Base-by-base conservation (phyloP, 2,797 vertebrate species). In the Nothura maculosa region DNA sequence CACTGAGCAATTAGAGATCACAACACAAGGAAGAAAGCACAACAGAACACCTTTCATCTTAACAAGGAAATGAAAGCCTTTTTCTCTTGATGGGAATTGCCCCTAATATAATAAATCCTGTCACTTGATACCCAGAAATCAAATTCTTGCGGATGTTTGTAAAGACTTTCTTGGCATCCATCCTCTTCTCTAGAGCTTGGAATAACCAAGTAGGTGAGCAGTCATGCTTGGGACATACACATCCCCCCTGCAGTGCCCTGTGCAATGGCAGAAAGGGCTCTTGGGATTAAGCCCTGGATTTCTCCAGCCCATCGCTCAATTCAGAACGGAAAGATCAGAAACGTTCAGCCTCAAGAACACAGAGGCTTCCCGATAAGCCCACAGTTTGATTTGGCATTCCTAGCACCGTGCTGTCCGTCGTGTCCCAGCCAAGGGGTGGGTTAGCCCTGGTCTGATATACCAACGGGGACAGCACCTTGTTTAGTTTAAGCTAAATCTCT, bases 1-100 rank as follows among this genome's bases (percentile, higher is more conserved):
- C 81, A 61, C 48, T 52, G 83, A 77, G 70, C 87, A 93, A 93
- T 80, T 90, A 91, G 76, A 88, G n/a, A 47, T 70, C 66, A 62
- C 70, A 87, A 83, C 61, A 93, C 85, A 72, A 96, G 73, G 87
- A 93, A 96, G 78, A 81, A 54, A 43, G 63, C 66, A 88, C 80
- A 96, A 96, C 90, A 95, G 81, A 96, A 66, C 80, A 58, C 95
- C 93, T 97, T 96, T 98, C 96, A 97, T 97, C 93, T 89, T 38
- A 57, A 97, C 92, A 85, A 92, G 98, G 97, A 98, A 98, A 97
- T 91, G 91, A 92, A 96, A 77, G 1, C 6, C 27, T 75, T 69
- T 87, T 89, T 92, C 81, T 87, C 57, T 84, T 91, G 7, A 81
- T 0, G 94, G 98, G 98, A 97, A 98, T 97, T 97, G 96, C 97